Evolutionary conservation across 1,140 invertebrate species (phyloP).

Genomic region (Wasmannia auropunctata): DNA sequence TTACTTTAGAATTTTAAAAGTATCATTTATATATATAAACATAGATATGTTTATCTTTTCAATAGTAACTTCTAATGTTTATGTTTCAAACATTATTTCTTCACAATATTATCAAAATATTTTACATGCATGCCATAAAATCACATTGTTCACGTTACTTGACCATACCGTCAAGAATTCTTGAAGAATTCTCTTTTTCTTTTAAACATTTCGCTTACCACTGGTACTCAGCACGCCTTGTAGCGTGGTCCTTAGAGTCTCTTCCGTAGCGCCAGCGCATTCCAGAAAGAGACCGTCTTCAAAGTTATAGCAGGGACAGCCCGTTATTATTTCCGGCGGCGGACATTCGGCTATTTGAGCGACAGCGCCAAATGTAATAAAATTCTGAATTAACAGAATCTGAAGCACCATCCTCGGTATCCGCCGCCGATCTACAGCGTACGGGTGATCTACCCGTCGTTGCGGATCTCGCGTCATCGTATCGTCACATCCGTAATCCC

Average conservation of each 20-base stretch:
- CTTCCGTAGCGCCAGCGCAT: slow-evolving; percentile 92
- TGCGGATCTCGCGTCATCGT: slow-evolving; percentile 75
- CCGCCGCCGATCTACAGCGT: slow-evolving; percentile 55
- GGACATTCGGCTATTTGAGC: slow-evolving; percentile 82
- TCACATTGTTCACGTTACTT: neutral
- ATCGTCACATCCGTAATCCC: slow-evolving; percentile 74
- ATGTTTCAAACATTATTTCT: neutral
- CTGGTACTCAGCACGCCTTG: slow-evolving; percentile 85
- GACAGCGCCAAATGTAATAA: slow-evolving; percentile 12
- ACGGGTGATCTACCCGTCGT: slow-evolving; percentile 61
- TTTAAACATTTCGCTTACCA: slow-evolving; percentile 68
- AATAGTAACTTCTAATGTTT: neutral
- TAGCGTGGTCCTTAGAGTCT: slow-evolving; percentile 85
- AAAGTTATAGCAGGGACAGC: slow-evolving; percentile 95
- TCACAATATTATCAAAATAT: neutral
- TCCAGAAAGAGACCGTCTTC: slow-evolving; percentile 96
- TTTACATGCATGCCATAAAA: neutral
- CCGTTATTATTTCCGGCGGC: slow-evolving; percentile 81
- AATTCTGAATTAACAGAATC: slow-evolving; percentile 69
- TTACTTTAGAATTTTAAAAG: neutral
- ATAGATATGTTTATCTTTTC: no score
- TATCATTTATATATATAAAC: neutral
- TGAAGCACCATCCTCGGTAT: slow-evolving; percentile 69
- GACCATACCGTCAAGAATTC: neutral
- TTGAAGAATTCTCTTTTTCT: neutral